These are phyloP conservation scores for Neotragus moschatus DNA, from an alignment of 2,113 vertebrate species.

Conservation along the genomic window DNA sequence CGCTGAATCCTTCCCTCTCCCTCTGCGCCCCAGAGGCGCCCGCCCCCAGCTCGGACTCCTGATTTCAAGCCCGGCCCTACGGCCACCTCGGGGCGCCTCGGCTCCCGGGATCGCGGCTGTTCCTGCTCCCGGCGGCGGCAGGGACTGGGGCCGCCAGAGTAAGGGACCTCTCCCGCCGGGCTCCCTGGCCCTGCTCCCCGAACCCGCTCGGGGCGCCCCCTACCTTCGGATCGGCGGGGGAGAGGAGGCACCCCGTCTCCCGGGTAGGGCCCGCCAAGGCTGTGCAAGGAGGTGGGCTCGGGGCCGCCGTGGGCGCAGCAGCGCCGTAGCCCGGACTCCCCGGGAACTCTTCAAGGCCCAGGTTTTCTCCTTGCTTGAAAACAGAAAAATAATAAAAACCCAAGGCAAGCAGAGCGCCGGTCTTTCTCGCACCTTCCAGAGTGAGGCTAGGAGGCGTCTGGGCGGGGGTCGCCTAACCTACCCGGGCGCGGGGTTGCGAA, in stretches of 20 bases:
- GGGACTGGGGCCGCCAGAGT: neutral
- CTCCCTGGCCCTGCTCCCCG: neutral
- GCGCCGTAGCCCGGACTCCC: neutral
- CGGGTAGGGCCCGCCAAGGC: neutral
- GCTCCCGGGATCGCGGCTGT: neutral
- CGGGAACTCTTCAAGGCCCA: neutral
- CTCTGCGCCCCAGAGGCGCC: neutral
- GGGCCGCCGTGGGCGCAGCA: neutral
- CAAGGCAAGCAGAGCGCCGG: neutral
- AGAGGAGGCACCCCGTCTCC: neutral
- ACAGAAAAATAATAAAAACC: neutral
- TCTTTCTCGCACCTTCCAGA: neutral
- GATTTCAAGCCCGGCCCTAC: neutral
- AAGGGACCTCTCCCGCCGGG: conserved; percentile 31
- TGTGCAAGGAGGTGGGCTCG: neutral
- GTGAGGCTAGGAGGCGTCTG: no score
- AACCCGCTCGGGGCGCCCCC: neutral
- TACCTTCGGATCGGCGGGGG: neutral
- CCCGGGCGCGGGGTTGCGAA: neutral
- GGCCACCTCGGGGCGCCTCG: conserved; percentile 41
- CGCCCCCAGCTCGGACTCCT: neutral
- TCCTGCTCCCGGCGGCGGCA: neutral
- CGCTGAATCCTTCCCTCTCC: neutral
- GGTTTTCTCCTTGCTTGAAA: neutral
- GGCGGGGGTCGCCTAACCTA: accelerated